Evolutionary conservation across 37 sponge, comb jelly and placozoan genomes (phyloP).

Genomic region (Ephydatia muelleri): DNA sequence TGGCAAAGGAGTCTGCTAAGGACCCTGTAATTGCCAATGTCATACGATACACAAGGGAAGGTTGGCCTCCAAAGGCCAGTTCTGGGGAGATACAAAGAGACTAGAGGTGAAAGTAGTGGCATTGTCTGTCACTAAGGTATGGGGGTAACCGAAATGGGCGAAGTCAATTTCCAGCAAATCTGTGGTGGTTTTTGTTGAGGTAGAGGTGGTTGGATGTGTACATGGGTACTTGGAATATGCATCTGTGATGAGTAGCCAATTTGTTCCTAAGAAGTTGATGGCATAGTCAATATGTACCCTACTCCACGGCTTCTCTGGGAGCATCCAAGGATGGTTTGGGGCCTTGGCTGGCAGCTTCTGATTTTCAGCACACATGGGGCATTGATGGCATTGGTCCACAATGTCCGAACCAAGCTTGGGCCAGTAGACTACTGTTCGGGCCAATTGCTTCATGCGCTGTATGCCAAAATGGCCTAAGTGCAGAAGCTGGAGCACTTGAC

Average conservation of each 20-base stretch:
- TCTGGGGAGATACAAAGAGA: no score
- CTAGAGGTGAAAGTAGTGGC: slow-evolving; percentile 11
- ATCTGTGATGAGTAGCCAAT: slow-evolving; percentile 29
- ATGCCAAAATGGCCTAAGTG: slow-evolving; percentile 35
- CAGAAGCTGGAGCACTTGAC: not conserved
- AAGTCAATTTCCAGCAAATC: slow-evolving; percentile 17
- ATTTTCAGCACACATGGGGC: slow-evolving; percentile 2
- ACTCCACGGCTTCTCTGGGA: slow-evolving; percentile 36
- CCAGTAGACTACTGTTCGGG: slow-evolving; percentile 39
- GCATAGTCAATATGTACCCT: slow-evolving; percentile 38
- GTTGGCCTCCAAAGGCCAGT: no score
- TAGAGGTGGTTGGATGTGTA: not conserved
- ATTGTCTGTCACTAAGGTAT: slow-evolving; percentile 22
- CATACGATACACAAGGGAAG: no score
- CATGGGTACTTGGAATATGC: slow-evolving; percentile 31
- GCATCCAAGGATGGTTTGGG: slow-evolving; percentile 32
- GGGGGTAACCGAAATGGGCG: slow-evolving; percentile 39
- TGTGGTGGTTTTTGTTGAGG: slow-evolving; percentile 18
- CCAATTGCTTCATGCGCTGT: slow-evolving; percentile 12
- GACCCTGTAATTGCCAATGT: no score
- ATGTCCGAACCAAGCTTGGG: slow-evolving; percentile 32
- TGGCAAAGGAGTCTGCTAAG: no score
- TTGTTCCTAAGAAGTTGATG: slow-evolving; percentile 15
- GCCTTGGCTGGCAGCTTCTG: slow-evolving; percentile 12
- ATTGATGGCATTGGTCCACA: not conserved